Percentiles rank a stretch among this genome's conserved stretches.
These are phyloP conservation scores for Bos taurus DNA, from an alignment of 2,113 vertebrate genomes.

Conservation along the genomic window DNA sequence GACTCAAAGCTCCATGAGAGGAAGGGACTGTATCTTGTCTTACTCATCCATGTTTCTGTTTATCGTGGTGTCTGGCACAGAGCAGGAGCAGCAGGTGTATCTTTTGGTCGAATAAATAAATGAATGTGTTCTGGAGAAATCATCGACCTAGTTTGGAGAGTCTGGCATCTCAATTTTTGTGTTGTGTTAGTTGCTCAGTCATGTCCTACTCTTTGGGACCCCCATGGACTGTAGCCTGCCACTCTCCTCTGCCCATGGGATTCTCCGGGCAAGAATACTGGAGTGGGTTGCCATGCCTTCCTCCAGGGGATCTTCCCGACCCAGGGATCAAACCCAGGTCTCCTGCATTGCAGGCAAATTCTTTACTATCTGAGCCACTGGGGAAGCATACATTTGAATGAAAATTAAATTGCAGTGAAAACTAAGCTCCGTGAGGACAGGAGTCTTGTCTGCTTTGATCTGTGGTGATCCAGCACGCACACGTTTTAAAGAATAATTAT, in stretches of 20 bases:
- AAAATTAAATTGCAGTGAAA: neutral
- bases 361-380: neutral
- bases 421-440: neutral
- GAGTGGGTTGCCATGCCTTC: neutral
- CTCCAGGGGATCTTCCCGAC: neutral
- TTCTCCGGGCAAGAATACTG: neutral
- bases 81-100: neutral
- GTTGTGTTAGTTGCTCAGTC: neutral
- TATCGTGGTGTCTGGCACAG: neutral
- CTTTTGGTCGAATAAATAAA: neutral
- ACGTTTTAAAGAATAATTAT: neutral
- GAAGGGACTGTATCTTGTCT: neutral
- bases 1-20: neutral
- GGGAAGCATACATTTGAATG: neutral
- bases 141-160: neutral
- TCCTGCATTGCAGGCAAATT: neutral
- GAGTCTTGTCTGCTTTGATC: neutral
- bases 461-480: neutral
- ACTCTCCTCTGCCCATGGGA: neutral
- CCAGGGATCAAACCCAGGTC: neutral
- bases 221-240: neutral
- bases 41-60: neutral
- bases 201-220: neutral
- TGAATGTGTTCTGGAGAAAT: neutral
- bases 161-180: neutral